Conservation (phyloP, 2,888 invertebrate species). For the Hydraecia micacea region DNA sequence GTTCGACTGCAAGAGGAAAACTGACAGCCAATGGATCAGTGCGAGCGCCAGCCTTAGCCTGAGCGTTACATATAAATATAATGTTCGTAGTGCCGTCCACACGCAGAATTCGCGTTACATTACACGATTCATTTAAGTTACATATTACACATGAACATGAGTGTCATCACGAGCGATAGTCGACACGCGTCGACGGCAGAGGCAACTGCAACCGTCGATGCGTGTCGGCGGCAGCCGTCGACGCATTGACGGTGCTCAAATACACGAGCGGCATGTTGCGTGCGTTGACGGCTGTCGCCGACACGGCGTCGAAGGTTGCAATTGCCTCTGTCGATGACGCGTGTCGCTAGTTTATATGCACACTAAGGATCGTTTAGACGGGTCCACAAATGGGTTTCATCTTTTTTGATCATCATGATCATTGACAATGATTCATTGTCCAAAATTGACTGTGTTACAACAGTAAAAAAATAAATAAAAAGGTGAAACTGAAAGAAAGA, state of each 20-base stretch:
- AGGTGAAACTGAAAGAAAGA: conserved; percentile 33
- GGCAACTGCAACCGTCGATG: neutral
- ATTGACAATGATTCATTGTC: neutral
- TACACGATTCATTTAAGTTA: neutral
- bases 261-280: neutral
- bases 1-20: neutral
- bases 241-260: too few species aligned
- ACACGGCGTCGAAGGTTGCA: too few species aligned
- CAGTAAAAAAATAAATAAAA: conserved; percentile 25
- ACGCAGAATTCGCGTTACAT: neutral
- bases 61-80: too few species aligned
- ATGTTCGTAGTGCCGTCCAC: neutral
- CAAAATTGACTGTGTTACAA: conserved; percentile 24
- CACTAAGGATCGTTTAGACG: too few species aligned
- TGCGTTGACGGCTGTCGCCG: too few species aligned
- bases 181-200: neutral
- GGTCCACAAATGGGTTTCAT: neutral
- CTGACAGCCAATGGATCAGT: neutral
- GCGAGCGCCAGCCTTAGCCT: too few species aligned
- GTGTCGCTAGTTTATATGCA: too few species aligned
- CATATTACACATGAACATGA: neutral
- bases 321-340: too few species aligned
- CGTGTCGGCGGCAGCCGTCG: neutral
- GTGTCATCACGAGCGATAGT: neutral
- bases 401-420: neutral